phyloP scores from a whole-genome alignment of 2,113 vertebrate species.

The Perognathus longimembris region DNA sequence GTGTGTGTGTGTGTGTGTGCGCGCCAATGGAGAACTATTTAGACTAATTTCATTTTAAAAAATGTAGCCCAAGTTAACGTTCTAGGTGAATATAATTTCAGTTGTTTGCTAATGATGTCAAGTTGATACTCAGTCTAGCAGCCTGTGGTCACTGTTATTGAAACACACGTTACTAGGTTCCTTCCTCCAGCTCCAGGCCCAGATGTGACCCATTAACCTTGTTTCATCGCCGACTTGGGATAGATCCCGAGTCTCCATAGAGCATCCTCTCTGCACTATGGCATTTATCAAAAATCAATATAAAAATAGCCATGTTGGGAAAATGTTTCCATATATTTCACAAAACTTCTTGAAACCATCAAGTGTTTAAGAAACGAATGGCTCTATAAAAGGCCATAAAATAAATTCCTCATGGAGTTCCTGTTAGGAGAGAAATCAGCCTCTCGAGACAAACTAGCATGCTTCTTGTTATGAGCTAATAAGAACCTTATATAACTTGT shows the following conservation, averaged over 20 bases:
- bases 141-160: neutral
- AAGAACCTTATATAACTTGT: constrained; percentile 67
- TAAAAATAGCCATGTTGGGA: constrained; percentile 45
- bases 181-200: neutral
- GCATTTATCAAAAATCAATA: constrained; percentile 74
- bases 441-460: constrained; percentile 62
- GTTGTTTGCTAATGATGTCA: constrained; percentile 47
- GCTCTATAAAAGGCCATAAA: constrained; percentile 65
- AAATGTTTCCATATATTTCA: constrained; percentile 9
- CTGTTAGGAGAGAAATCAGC: constrained; percentile 23
- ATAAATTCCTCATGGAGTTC: constrained; percentile 69
- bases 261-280: constrained; percentile 47
- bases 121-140: constrained; percentile 20
- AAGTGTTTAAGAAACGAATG: constrained; percentile 59
- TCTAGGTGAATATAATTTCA: neutral
- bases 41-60: constrained; percentile 32
- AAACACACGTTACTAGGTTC: neutral
- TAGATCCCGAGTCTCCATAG: constrained; percentile 26
- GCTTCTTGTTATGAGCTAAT: constrained; percentile 76
- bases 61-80: neutral
- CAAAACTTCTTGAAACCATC: constrained; percentile 71
- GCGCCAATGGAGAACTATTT: neutral
- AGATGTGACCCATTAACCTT: constrained; percentile 35
- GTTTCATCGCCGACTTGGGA: constrained; percentile 47
- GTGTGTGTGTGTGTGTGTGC: too few relatives aligned